Evolutionary conservation across 2,113 vertebrate genomes (phyloP).

Genomic region (Callipepla squamata): DNA sequence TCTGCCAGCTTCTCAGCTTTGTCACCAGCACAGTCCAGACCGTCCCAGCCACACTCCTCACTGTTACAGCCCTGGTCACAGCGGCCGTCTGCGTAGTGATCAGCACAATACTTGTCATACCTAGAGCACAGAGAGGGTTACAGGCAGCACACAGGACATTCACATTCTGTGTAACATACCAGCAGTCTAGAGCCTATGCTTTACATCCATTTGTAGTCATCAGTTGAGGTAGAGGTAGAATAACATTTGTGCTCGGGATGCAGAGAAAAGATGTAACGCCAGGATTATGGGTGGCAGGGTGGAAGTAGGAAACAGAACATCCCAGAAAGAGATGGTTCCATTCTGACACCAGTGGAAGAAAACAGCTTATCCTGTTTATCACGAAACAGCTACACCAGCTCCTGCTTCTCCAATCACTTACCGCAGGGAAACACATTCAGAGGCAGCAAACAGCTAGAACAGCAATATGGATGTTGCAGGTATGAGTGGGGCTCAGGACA

Average conservation of each 20-base stretch:
- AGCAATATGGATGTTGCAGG: not conserved
- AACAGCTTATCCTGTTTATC: not conserved
- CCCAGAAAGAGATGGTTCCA: not conserved
- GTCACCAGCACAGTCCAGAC: constrained; percentile 87
- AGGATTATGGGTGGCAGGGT: not conserved
- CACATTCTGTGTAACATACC: not conserved
- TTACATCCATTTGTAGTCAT: not conserved
- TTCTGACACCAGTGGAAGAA: not conserved
- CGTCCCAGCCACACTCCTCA: constrained; percentile 93
- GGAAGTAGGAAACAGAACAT: not conserved
- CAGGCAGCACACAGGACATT: not conserved
- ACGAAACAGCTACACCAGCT: not conserved
- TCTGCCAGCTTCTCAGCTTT: constrained; percentile 79
- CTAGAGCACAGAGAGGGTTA: constrained; percentile 58
- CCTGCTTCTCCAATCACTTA: not conserved
- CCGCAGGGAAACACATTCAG: not conserved
- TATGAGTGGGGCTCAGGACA: not conserved
- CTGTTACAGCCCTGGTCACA: constrained; percentile 93
- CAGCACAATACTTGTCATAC: constrained; percentile 90
- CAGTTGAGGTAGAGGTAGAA: not conserved
- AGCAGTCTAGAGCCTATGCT: not conserved
- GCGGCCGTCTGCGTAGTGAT: constrained; percentile 86
- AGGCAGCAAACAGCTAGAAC: not conserved
- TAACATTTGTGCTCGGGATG: no score
- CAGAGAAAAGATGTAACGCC: not conserved